Evolutionary conservation across 2,113 vertebrate species (phyloP).

Genomic region (Chaetodon auriga): DNA sequence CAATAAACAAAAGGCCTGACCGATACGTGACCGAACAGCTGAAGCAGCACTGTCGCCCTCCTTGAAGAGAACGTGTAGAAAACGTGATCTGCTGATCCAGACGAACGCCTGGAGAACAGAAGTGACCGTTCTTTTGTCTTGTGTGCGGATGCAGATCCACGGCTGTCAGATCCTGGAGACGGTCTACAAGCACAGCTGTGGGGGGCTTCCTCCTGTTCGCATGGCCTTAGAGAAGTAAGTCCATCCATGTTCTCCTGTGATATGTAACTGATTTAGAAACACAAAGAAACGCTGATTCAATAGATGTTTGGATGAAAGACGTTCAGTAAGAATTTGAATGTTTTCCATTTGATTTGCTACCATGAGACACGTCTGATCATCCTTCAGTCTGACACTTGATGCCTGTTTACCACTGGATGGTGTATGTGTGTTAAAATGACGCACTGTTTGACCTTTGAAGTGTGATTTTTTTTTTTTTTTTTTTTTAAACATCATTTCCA

Average conservation of each 20-base stretch:
- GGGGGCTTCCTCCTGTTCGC: slow-evolving; percentile 95
- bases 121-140: neutral
- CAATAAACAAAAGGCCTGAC: too few species aligned
- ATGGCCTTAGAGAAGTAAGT: slow-evolving; percentile 96
- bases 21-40: neutral
- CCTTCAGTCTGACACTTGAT: too few species aligned
- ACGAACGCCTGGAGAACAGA: neutral
- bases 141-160: slow-evolving; percentile 89
- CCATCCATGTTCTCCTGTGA: too few species aligned
- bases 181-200: slow-evolving; percentile 96
- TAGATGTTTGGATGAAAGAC: too few species aligned
- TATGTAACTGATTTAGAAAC: neutral
- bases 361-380: too few species aligned
- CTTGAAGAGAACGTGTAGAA: neutral
- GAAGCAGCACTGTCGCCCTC: neutral
- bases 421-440: too few species aligned
- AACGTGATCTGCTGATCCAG: neutral
- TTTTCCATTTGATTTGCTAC: too few species aligned
- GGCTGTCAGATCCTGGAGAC: slow-evolving; percentile 98
- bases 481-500: neutral
- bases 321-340: too few species aligned
- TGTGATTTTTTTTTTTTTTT: too few species aligned
- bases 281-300: neutral
- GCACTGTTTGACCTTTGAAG: too few species aligned
- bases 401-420: too few species aligned